Base-by-base conservation (phyloP, 2,797 vertebrate genomes). In the Gobionotothen gibberifrons region DNA sequence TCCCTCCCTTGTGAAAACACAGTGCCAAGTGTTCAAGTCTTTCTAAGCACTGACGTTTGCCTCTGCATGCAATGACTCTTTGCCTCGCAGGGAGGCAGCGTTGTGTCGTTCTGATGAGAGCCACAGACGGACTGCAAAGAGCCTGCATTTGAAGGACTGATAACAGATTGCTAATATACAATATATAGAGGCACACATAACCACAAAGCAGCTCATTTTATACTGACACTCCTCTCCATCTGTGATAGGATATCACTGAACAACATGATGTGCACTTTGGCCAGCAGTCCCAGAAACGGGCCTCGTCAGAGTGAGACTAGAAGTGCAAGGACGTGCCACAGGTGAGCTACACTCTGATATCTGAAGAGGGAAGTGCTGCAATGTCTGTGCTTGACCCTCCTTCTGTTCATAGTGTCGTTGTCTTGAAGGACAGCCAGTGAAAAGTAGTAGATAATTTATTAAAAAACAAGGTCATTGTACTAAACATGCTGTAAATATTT, bases 71-170 rank as follows among this genome's bases (percentile, higher is more conserved):
- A 92, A 68, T 92, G 88, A 87, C 74, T 32, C 53, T 53, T 75
- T 84, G 74, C 59, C 81, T 93, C 94, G 64, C 93, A 88, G 86
- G 94, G 89, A 93, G 94, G 94, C 93, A 93, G 84, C 92, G 90
- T 86, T 90, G 94, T 85, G 94, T 91, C 85, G 61, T 63, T 85
- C 74, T 82, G 83, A 57, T 57, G 22, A 74, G 58, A 85, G 44
- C 42, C 51, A 14, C 56, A 66, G 43, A 54, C 66, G 47, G 26
- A n/a, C 70, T 53, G 39, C 42, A 75, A 55, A 76, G 46, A 74
- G 21, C 61, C 70, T 62, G 55, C 49, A 69, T 73, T 69, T 76
- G 44, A 78, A 59, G 57, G n/a, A 55, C 43, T 63, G 65, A 72
- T 59, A 64, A 81, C 75, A 82, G 79, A 84, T 76, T 83, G 75